Percentiles rank a stretch among this genome's conserved stretches.
phyloP scores from a whole-genome alignment of 2,888 invertebrate genomes.

The Bursaphelenchus okinawaensis region DNA sequence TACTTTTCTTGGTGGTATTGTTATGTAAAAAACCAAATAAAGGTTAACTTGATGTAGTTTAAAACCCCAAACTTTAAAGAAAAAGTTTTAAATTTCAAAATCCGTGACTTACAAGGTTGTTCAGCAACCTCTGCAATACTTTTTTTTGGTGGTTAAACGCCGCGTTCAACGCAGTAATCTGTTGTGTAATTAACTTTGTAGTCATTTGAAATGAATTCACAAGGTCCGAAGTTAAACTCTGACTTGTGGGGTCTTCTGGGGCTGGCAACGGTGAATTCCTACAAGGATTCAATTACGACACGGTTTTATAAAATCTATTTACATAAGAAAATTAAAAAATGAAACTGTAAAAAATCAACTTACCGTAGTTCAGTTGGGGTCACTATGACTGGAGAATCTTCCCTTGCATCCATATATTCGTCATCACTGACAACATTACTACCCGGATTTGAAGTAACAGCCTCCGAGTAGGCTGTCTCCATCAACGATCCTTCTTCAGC shows the following conservation, averaged over 20 bases:
- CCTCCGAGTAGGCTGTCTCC: not conserved
- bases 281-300: too few species aligned
- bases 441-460: not conserved
- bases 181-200: slow-evolving; percentile 9
- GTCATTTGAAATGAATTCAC: slow-evolving; percentile 6
- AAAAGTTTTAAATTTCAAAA: too few species aligned
- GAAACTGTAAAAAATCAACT: not conserved
- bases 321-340: not conserved
- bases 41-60: too few species aligned
- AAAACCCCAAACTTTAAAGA: too few species aligned
- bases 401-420: slow-evolving; percentile 6
- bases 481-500: not conserved
- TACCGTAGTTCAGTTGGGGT: not conserved
- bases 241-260: not conserved
- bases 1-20: too few species aligned
- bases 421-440: slow-evolving; percentile 3
- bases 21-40: too few species aligned
- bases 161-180: not conserved
- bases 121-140: slow-evolving; percentile 7
- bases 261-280: not conserved
- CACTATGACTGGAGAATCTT: slow-evolving; percentile 4
- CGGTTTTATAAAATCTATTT: not conserved
- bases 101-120: slow-evolving; percentile 7
- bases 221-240: slow-evolving; percentile 6
- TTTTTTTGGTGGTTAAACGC: slow-evolving; percentile 7